Evolutionary conservation across 2,113 vertebrate genomes (phyloP).

Genomic region (Polypterus senegalus): DNA sequence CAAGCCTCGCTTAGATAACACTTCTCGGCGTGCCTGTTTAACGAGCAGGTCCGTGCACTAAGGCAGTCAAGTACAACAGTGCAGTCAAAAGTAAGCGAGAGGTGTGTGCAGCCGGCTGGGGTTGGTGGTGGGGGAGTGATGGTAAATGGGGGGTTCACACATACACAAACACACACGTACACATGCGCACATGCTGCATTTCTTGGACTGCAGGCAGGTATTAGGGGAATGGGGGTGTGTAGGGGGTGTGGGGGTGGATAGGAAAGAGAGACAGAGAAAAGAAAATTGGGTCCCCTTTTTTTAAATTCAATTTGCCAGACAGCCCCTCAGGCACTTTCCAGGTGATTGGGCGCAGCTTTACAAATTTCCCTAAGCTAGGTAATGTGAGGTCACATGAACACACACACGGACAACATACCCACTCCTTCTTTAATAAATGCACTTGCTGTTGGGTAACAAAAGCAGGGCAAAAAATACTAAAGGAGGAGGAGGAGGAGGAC

Average conservation of each 20-base stretch:
- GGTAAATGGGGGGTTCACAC: constrained; percentile 2
- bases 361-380: constrained; percentile 3
- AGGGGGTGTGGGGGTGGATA: no score
- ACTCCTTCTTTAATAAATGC: not conserved
- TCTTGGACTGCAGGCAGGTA: constrained; percentile 13
- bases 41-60: constrained; percentile 60
- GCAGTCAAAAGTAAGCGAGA: constrained; percentile 23
- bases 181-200: not conserved
- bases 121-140: constrained; percentile 7
- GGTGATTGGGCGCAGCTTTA: not conserved
- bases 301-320: no score
- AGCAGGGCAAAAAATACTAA: not conserved
- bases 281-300: no score
- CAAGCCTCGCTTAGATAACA: constrained; percentile 63
- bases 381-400: not conserved
- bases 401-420: not conserved
- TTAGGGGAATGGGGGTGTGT: no score
- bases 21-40: constrained; percentile 63
- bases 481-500: not conserved
- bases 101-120: constrained; percentile 5
- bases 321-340: no score
- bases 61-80: constrained; percentile 49
- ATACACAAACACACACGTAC: constrained; percentile 5
- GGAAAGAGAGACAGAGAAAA: no score
- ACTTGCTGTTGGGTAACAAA: not conserved